A percentile compares a stretch with the other conserved stretches of the same genome.
These are phyloP conservation scores for Chiridota heheva DNA, from an alignment of 35 echinoderm and acorn worm genomes.

Conservation along the genomic window DNA sequence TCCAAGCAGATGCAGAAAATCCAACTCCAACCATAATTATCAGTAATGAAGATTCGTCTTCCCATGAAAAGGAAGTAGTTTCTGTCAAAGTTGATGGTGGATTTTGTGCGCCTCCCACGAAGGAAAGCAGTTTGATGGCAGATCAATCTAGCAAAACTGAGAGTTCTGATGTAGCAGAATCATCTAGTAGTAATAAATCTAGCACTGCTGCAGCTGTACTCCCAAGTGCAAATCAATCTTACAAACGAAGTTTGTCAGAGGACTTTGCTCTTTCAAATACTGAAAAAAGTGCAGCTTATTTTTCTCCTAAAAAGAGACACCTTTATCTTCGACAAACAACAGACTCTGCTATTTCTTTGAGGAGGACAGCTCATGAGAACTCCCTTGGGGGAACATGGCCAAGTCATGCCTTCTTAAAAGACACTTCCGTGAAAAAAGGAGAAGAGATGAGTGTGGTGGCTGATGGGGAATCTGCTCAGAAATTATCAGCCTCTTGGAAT, in stretches of 20 bases:
- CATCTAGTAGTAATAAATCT: not conserved
- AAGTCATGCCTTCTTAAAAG: constrained; percentile 31
- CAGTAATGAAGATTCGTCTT: no score
- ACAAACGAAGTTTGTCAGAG: constrained; percentile 53
- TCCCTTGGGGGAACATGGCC: constrained; percentile 16
- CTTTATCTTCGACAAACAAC: constrained; percentile 60
- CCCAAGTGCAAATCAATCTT: not conserved
- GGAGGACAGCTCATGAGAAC: not conserved
- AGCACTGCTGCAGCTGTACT: not conserved
- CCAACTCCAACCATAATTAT: no score
- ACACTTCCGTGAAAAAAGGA: no score
- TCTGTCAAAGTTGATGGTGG: no score
- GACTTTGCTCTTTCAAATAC: constrained; percentile 37
- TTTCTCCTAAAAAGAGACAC: constrained; percentile 69
- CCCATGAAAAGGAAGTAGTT: no score
- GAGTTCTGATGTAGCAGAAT: no score
- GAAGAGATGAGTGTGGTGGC: no score
- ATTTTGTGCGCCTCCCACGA: not conserved
- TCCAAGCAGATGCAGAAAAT: no score
- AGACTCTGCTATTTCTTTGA: constrained; percentile 13
- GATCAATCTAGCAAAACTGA: not conserved
- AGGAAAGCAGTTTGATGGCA: not conserved
- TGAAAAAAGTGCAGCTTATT: constrained; percentile 45
- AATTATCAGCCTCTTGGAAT: no score
- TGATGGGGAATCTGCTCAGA: no score